A percentile compares a stretch with the other conserved stretches of the same genome.
phyloP scores from a whole-genome alignment of 2,113 vertebrate genomes.

The Esox niger region DNA sequence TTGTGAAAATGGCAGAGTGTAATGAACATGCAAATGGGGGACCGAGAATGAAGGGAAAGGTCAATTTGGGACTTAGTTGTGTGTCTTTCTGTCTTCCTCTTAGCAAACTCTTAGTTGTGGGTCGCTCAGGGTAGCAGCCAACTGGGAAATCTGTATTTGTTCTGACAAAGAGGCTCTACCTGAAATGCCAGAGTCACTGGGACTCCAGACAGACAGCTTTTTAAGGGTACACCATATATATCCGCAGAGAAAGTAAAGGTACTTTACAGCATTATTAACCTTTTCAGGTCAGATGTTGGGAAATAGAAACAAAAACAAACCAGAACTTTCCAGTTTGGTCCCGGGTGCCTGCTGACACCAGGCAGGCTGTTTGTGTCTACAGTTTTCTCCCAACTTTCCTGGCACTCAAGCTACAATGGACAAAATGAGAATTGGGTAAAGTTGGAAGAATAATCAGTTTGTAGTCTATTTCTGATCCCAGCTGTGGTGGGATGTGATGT shows the following conservation, averaged over 20 bases:
- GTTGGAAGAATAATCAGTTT: conserved; percentile 12
- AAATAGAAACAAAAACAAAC: too few relatives aligned
- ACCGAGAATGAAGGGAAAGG: too few relatives aligned
- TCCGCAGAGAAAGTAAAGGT: not conserved
- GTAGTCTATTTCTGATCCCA: conserved; percentile 48
- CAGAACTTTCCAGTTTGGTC: too few relatives aligned
- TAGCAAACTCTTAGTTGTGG: not conserved
- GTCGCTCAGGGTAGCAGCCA: not conserved
- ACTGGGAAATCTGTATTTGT: conserved; percentile 14
- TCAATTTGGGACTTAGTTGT: too few relatives aligned
- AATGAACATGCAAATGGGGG: too few relatives aligned
- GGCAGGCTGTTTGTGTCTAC: not conserved
- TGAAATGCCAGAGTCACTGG: conserved; percentile 6
- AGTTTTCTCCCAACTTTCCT: conserved; percentile 2
- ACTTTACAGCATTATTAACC: not conserved
- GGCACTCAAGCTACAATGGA: not conserved
- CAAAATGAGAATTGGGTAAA: conserved; percentile 14
- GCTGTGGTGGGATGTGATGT: conserved; percentile 51
- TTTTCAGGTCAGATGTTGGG: too few relatives aligned
- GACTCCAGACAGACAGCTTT: not conserved
- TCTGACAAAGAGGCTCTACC: conserved; percentile 5
- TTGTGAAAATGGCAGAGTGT: too few relatives aligned
- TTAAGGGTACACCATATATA: not conserved
- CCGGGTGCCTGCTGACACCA: too few relatives aligned
- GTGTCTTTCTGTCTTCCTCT: not conserved